Percentiles rank a stretch among this genome's conserved stretches.
These are phyloP conservation scores for Cataglyphis altisquamis DNA, from an alignment of 2,888 invertebrate species.

Conservation along the genomic window DNA sequence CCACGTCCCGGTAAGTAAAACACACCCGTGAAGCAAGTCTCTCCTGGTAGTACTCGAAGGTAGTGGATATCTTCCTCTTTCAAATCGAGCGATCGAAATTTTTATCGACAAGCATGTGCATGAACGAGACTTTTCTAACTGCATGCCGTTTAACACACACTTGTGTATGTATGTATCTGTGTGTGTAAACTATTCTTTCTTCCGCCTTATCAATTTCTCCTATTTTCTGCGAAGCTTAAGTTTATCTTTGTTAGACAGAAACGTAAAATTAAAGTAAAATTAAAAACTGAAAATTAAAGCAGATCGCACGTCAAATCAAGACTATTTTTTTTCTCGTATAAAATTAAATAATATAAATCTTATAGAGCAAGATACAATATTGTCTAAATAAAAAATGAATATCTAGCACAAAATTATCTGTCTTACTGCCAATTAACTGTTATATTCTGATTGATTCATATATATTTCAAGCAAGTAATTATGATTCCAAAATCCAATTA, in stretches of 20 bases:
- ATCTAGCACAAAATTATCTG: neutral
- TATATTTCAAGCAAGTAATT: neutral
- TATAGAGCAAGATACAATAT: neutral
- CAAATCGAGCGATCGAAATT: slow-evolving; percentile 37
- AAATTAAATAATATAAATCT: neutral
- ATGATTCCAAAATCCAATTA: neutral
- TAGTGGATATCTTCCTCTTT: slow-evolving; percentile 48
- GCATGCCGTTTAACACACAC: slow-evolving; percentile 72
- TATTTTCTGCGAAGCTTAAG: slow-evolving; percentile 26
- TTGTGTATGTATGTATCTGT: slow-evolving; percentile 58
- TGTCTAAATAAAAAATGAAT: neutral
- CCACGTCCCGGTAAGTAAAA: slow-evolving; percentile 71
- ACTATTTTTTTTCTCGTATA: neutral
- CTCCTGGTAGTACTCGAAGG: slow-evolving; percentile 33
- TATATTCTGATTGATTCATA: neutral
- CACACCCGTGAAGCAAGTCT: slow-evolving; percentile 41
- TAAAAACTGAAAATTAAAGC: slow-evolving; percentile 28
- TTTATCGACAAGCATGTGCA: slow-evolving; percentile 78
- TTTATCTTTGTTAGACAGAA: slow-evolving; percentile 28
- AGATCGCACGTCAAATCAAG: slow-evolving; percentile 26
- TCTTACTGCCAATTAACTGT: neutral
- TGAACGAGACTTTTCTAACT: slow-evolving; percentile 69
- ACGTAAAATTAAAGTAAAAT: neutral
- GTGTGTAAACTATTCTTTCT: slow-evolving; percentile 35
- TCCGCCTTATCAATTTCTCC: slow-evolving; percentile 40